Evolutionary conservation across 1,140 invertebrate species (phyloP), one percentile per base, ranked within the genome.

Genomic region (Trichonephila inaurata): DNA sequence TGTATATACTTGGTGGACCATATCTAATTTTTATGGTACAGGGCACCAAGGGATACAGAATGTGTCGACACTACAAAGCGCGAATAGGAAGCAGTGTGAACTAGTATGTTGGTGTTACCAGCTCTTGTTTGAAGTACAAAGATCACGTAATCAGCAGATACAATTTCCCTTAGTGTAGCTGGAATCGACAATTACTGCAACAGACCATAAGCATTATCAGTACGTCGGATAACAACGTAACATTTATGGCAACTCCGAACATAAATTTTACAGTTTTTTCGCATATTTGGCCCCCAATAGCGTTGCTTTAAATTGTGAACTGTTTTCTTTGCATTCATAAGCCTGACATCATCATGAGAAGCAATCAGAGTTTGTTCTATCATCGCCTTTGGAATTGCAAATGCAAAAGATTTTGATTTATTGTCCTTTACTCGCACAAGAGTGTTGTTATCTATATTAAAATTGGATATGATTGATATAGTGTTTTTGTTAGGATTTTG

Each of bases 391-490:
- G 28, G 0, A 33, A 72, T n/a, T 8, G 19, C 7, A n/a, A n/a
- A 16, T 58, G 21, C 19, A 51, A 28, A 28, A 28, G 44, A 51
- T 51, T 51, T 83, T 3, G 5, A 83, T 89, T 14, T 28, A n/a
- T 89, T 89, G 4, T 89, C 14, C 33, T 88, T 21, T 10, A 88
- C 6, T 64, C 18, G 16, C n/a, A 88, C 62, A 69, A 89, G 62
- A 0, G 64, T 89, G 44, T 69, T 89, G 62, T 44, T 69, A 66
- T 51, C 62, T 1, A 89, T 89, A 12, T 69, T n/a, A 7, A 51
- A 69, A 66, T 89, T 69, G 16, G 28, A 19, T n/a, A 66, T 88
- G 62, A 88, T 66, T 18, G 28, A 18, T 28, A 88, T 1, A 69
- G 28, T 66, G 0, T n/a, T 89, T n/a, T 89, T 64, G 44, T 8